Base-by-base conservation (phyloP, 2,113 vertebrate genomes). In the Tyto alba region DNA sequence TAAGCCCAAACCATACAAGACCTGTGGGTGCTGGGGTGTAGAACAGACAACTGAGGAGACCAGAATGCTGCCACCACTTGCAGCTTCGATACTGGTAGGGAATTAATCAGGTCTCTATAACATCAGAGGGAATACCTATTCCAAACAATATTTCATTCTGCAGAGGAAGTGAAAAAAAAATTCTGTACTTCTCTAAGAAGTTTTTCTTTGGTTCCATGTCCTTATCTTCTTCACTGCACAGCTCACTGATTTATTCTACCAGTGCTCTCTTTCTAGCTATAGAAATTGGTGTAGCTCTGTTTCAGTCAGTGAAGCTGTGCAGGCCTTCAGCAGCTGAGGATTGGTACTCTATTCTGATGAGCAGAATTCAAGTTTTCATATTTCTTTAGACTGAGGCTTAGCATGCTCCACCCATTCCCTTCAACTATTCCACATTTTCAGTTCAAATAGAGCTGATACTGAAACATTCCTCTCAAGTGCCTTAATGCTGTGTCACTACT, bases 41-140 rank as follows among this genome's bases (percentile, higher is more conserved):
- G 25, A 75, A 4, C 11, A 73, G 18, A 30, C 22, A 59, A 18
- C 14, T 66, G 40, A 5, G 17, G 38, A 34, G 36, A 48, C 3
- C 6, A 60, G 27, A 10, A 16, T 27, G 25, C 23, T 69, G 21
- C 4, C 26, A 59, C 13, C 27, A 16, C 18, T 36, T 66, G 7
- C 6, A 26, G 6, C 7, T 75, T 57, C 6, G 6, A 1, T 41
- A 52, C 7, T 16, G 5, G 2, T 8, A 50, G 3, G 15, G 26
- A 78, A 68, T 29, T 1, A 1, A 22, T 60, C 21, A 34, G 4
- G 9, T 69, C 5, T 66, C 19, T 22, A 12, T 34, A 21, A 45
- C 4, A 23, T 57, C 27, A 55, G 38, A 40, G 7, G 7, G 34
- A 50, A 50, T 76, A 16, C 21, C 32, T 19, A 7, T n/a, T 63